Evolutionary conservation across 1,140 invertebrate species (phyloP).

Genomic region (Drosophila eugracilis): DNA sequence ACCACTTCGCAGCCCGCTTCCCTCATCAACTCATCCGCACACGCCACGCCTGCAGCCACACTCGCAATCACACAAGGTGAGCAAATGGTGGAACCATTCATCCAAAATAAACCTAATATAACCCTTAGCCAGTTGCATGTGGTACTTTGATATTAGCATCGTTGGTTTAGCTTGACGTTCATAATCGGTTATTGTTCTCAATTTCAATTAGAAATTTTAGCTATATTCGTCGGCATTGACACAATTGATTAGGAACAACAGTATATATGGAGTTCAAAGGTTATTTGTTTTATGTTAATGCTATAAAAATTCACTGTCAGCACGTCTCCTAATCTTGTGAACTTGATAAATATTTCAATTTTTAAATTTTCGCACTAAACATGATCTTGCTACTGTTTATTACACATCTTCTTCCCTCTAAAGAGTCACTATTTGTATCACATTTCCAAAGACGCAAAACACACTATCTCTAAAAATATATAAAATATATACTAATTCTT

Average conservation of each 20-base stretch:
- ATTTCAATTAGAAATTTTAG: constrained; percentile 76
- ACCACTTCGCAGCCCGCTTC: constrained; percentile 52
- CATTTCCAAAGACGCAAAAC: neutral
- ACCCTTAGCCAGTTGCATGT: constrained; percentile 23
- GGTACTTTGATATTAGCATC: constrained; percentile 21
- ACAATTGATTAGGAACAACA: constrained; percentile 63
- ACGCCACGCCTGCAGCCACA: constrained; percentile 77
- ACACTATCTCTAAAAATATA: neutral
- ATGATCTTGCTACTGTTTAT: neutral
- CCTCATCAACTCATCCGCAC: constrained; percentile 67
- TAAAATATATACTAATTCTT: neutral
- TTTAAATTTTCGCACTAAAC: neutral
- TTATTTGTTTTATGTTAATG: constrained; percentile 36
- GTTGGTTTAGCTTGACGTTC: constrained; percentile 22
- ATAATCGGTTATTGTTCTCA: constrained; percentile 44
- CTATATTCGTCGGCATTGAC: constrained; percentile 80
- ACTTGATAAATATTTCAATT: too few species aligned
- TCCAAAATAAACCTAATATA: neutral
- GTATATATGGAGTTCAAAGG: constrained; percentile 52
- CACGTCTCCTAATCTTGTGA: too few species aligned
- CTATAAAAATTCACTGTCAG: neutral
- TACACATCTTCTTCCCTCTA: neutral
- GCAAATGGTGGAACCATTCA: neutral
- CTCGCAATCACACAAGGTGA: constrained; percentile 86
- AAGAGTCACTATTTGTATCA: neutral